Evolutionary conservation across 2,797 vertebrate genomes (phyloP).

Genomic region (Sebastes diaconus): DNA sequence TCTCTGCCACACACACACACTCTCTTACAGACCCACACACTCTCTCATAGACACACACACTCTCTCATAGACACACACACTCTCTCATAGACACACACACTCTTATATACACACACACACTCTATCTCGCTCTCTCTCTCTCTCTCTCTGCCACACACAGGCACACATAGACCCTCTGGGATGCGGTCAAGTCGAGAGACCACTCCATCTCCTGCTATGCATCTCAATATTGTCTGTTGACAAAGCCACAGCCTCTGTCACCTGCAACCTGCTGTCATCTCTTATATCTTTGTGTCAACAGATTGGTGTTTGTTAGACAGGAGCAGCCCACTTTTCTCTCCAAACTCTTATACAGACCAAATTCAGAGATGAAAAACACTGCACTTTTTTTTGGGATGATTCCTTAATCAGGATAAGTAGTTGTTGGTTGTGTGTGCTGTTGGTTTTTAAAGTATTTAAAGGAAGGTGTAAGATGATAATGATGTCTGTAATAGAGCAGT

Average conservation of each 20-base stretch:
- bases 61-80: no score
- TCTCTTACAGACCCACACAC: no score
- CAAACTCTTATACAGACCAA: not conserved
- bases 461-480: no score
- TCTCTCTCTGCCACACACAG: not conserved
- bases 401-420: not conserved
- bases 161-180: constrained; percentile 3
- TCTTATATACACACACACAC: not conserved
- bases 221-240: constrained; percentile 19
- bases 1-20: no score
- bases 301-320: not conserved
- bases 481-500: no score
- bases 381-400: not conserved
- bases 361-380: not conserved
- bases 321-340: not conserved
- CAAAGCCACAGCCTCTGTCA: constrained; percentile 10
- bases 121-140: not conserved
- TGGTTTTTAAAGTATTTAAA: no score
- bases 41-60: no score
- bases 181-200: constrained; percentile 21
- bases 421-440: no score
- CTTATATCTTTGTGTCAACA: constrained; percentile 29
- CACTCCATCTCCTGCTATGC: not conserved
- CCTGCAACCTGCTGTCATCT: constrained; percentile 25
- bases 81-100: no score